Percentiles rank a stretch among this genome's conserved stretches.
These are phyloP conservation scores for Callaeas wilsoni DNA, from an alignment of 2,113 vertebrate species.

Conservation along the genomic window DNA sequence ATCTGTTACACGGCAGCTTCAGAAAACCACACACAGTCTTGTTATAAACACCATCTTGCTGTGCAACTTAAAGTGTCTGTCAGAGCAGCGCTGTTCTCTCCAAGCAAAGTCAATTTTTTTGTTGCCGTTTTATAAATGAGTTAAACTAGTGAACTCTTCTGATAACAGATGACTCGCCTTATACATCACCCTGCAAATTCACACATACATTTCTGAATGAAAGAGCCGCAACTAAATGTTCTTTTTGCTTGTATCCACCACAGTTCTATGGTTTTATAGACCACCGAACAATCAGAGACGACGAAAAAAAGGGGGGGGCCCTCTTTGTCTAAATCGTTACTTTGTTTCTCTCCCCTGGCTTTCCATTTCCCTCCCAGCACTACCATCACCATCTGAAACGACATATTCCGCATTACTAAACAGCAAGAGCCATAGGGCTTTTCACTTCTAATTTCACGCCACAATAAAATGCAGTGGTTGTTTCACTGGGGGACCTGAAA, in stretches of 20 bases:
- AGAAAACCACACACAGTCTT: slow-evolving; percentile 40
- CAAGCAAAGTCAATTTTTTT: slow-evolving; percentile 7
- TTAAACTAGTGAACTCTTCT: background rate
- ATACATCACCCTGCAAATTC: slow-evolving; percentile 1
- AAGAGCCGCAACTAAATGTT: slow-evolving; percentile 14
- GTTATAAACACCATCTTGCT: slow-evolving; percentile 50
- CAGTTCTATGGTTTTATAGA: slow-evolving; percentile 7
- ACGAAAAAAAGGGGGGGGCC: background rate
- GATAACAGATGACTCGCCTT: background rate
- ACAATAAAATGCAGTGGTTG: slow-evolving; percentile 81
- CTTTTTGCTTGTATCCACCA: background rate
- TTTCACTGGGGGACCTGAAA: slow-evolving; percentile 79
- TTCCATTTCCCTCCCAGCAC: slow-evolving; percentile 42
- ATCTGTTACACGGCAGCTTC: slow-evolving; percentile 32
- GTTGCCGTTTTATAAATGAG: background rate
- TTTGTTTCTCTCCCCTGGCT: slow-evolving; percentile 72
- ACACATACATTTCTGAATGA: slow-evolving; percentile 17
- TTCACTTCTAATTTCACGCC: slow-evolving; percentile 86
- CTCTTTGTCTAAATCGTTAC: slow-evolving; percentile 60
- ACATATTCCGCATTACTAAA: slow-evolving; percentile 79
- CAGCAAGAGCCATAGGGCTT: slow-evolving; percentile 74
- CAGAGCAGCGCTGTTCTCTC: background rate
- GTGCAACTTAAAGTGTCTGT: slow-evolving; percentile 7
- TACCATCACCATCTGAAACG: slow-evolving; percentile 29
- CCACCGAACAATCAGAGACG: slow-evolving; percentile 22